A percentile compares a stretch with the other conserved stretches of the same genome.
Evolutionary conservation across 2,113 vertebrate genomes (phyloP).

Genomic region (Galbula dea): DNA sequence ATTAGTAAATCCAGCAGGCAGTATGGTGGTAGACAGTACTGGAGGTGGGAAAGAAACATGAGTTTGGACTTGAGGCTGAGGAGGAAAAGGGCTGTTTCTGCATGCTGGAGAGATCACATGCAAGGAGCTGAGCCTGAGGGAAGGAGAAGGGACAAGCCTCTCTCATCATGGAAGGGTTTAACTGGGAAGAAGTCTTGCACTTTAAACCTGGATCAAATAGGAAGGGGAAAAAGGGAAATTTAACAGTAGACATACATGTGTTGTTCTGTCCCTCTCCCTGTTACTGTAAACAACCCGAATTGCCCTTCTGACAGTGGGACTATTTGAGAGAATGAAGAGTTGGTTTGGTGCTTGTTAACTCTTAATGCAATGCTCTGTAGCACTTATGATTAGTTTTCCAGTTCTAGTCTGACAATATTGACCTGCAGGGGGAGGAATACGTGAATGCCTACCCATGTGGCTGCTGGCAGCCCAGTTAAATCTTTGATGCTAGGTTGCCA

Average conservation of each 20-base stretch:
- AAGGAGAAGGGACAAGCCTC: not conserved
- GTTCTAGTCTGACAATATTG: not conserved
- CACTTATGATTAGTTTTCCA: not conserved
- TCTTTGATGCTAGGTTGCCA: not conserved
- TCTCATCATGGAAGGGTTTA: not conserved
- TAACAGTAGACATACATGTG: accelerated
- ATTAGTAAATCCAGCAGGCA: not conserved
- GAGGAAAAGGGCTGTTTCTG: not conserved
- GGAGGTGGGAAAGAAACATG: accelerated
- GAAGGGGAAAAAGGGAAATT: not conserved
- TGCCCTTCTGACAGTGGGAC: not conserved
- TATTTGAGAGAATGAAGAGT: not conserved
- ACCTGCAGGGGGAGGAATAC: not conserved
- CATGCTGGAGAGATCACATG: not conserved
- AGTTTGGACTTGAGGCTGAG: accelerated
- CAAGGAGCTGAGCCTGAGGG: not conserved
- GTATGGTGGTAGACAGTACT: not conserved
- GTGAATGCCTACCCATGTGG: not conserved
- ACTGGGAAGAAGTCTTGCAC: not conserved
- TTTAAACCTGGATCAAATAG: not conserved
- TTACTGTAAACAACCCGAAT: not conserved
- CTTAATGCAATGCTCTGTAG: not conserved
- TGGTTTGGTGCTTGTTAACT: not conserved
- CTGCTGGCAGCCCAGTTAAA: not conserved
- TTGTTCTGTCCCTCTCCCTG: not conserved